Evolutionary conservation across 2,113 vertebrate species (phyloP).

Genomic region (Catharus fuscescens): DNA sequence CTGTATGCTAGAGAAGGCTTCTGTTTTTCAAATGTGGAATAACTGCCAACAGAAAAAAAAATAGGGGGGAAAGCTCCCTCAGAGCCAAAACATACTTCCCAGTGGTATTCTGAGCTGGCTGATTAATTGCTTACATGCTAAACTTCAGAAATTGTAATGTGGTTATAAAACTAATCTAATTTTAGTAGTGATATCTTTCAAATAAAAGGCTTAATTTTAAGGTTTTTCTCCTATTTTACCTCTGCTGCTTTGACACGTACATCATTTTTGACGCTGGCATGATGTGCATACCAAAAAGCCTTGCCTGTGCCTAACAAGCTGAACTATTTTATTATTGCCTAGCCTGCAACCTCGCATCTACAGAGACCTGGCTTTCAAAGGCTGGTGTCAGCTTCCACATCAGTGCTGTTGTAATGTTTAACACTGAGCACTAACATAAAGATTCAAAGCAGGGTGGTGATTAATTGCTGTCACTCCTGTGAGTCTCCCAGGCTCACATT

Average conservation of each 20-base stretch:
- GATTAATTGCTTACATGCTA: neutral
- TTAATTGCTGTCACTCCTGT: constrained; percentile 15
- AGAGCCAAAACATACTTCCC: neutral
- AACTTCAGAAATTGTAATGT: neutral
- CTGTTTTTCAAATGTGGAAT: neutral
- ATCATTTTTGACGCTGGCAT: neutral
- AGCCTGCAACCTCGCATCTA: neutral
- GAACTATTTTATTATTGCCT: constrained; percentile 12
- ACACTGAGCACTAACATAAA: neutral
- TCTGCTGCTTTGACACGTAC: neutral
- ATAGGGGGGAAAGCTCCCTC: accelerated
- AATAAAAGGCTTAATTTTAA: neutral
- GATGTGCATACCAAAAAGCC: constrained; percentile 28
- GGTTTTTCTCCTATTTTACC: neutral
- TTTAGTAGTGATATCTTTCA: neutral
- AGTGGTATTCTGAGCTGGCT: neutral
- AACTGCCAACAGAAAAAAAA: neutral
- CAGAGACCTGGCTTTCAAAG: constrained; percentile 19
- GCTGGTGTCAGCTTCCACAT: neutral
- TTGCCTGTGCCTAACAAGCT: neutral
- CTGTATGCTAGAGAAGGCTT: neutral
- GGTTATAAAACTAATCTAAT: neutral
- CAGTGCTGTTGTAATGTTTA: neutral
- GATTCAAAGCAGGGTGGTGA: neutral
- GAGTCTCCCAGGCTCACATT: neutral